phyloP scores from a whole-genome alignment of 2,888 invertebrate species.

The Drosophila fungiperda region DNA sequence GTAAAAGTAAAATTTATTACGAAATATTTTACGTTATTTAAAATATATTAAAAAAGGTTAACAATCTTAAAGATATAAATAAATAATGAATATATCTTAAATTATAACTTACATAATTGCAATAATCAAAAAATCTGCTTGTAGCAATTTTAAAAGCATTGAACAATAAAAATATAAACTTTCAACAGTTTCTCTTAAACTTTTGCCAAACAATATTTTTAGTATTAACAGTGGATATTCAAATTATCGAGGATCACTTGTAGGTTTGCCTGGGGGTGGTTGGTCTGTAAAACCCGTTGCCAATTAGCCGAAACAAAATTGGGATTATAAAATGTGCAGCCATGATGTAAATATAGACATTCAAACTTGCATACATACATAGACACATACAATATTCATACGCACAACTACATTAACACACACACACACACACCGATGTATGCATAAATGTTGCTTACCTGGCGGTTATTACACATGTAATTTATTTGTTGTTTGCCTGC shows the following conservation, averaged over 20 bases:
- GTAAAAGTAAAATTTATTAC: too few relatives aligned
- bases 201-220: not conserved
- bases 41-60: not conserved
- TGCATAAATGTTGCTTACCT: slow-evolving; percentile 12
- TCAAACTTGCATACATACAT: not conserved
- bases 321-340: slow-evolving; percentile 16
- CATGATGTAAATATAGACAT: not conserved
- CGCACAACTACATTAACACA: not conserved
- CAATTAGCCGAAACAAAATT: slow-evolving; percentile 24
- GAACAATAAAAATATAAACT: not conserved
- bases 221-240: too few relatives aligned
- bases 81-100: not conserved
- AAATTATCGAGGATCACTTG: not conserved
- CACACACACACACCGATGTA: not conserved
- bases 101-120: not conserved
- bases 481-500: slow-evolving; percentile 45
- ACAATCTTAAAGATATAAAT: not conserved
- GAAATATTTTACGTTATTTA: not conserved
- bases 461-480: slow-evolving; percentile 38
- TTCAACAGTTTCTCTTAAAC: not conserved
- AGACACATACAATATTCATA: not conserved
- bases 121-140: not conserved
- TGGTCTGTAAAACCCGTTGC: slow-evolving; percentile 17
- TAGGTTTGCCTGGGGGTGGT: slow-evolving; percentile 15
- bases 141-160: not conserved